Evolutionary conservation across 2,113 vertebrate genomes (phyloP).

Genomic region (Leucosticte australis): DNA sequence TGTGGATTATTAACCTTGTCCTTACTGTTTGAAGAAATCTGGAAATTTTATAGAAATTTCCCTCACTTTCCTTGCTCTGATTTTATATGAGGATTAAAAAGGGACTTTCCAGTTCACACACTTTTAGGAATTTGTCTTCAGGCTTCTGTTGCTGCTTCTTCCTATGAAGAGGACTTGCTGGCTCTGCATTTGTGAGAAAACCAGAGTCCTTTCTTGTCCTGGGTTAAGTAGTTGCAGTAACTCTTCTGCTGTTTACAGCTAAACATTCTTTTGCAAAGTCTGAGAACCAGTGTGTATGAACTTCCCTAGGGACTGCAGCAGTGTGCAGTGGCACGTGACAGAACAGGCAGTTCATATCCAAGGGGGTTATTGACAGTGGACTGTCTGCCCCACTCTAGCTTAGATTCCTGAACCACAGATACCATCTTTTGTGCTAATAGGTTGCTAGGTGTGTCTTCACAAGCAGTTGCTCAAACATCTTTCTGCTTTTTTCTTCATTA

Average conservation of each 20-base stretch:
- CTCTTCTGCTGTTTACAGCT: slow-evolving; percentile 13
- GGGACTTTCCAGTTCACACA: neutral
- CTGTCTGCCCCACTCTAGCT: neutral
- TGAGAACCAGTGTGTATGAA: neutral
- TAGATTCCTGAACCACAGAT: neutral
- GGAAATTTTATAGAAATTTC: neutral
- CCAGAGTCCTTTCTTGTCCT: neutral
- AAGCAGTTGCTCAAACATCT: neutral
- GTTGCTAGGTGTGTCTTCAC: neutral
- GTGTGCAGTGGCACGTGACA: neutral
- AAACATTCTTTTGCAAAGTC: neutral
- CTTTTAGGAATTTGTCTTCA: neutral
- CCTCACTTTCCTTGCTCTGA: neutral
- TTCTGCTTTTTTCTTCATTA: slow-evolving; percentile 47
- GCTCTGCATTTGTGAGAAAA: slow-evolving; percentile 14
- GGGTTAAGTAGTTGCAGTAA: slow-evolving; percentile 3
- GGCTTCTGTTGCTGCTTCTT: neutral
- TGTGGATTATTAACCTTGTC: neutral
- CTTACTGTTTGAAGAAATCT: neutral
- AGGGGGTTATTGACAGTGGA: neutral
- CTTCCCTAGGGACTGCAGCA: neutral
- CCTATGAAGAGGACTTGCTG: neutral
- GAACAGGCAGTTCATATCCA: neutral
- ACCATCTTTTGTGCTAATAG: neutral
- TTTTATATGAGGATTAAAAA: neutral